These are phyloP conservation scores for Noctilio leporinus DNA, from an alignment of 2,113 vertebrate genomes.

Conservation along the genomic window DNA sequence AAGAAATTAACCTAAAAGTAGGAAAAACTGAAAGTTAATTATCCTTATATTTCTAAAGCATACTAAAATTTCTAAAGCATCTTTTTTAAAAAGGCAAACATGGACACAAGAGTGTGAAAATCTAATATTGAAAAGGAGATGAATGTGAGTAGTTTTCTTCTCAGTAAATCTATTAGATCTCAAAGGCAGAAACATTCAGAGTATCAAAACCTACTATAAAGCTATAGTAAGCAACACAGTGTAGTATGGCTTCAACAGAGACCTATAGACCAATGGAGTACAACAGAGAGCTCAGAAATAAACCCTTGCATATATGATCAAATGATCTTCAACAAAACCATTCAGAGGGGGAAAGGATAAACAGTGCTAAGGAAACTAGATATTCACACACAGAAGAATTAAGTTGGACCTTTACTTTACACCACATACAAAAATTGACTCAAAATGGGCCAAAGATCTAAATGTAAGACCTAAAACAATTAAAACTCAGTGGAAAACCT, in stretches of 20 bases:
- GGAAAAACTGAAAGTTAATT: neutral
- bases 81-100: neutral
- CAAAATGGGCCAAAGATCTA: neutral
- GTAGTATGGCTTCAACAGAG: neutral
- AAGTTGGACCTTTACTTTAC: neutral
- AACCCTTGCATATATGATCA: neutral
- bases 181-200: neutral
- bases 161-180: neutral
- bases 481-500: neutral
- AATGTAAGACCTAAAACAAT: neutral
- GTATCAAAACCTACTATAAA: neutral
- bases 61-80: neutral
- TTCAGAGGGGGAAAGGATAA: neutral
- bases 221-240: neutral
- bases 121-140: neutral
- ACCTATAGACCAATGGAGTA: neutral
- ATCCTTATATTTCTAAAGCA: neutral
- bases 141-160: neutral
- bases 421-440: neutral
- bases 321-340: neutral
- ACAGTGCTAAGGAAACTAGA: neutral
- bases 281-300: neutral
- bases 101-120: neutral
- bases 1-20: neutral
- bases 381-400: neutral